Base-by-base conservation (phyloP, 1,140 invertebrate genomes). In the Physella acuta region DNA sequence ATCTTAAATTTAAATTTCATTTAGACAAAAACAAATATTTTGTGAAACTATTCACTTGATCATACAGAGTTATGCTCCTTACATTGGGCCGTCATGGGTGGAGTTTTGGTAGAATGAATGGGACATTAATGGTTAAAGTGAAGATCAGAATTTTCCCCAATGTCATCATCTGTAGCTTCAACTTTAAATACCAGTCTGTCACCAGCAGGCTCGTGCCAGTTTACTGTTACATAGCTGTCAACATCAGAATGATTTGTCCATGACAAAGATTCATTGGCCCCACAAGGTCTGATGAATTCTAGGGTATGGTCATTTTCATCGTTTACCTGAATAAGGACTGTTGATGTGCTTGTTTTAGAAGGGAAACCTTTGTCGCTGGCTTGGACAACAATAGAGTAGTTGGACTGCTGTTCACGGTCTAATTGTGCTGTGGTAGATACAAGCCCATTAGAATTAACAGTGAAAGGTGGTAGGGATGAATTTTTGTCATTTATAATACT, bases 301-400 rank as follows among this genome's bases (percentile, higher is more conserved):
- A 37, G 60, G 2, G 36, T 26, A 26, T 62, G 37, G 17, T 62
- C 60, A n/a, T 62, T 62, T 2, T 39, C 37, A 30, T 62, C 60
- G 36, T 62, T 24, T 1, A 62, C 60, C 20, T 39, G 37, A 44
- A 62, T 62, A 14, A 8, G 37, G 36, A 62, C n/a, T 3, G 26
- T 49, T 3, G 60, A 30, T 1, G 37, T 44, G 60, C 60, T 62
- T 11, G n/a, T 62, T 62, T 30, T 11, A 1, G 26, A 14, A 2
- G 60, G 60, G 2, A 30, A 39, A 26, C 60, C 60, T 30, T 44
- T 62, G 26, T 62, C 60, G 20, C 28, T 62, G 1, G 44, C 60
- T 3, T 11, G 5, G 17, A 62, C 36, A 39, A n/a, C 39, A 33
- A 62, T 62, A 26, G 17, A 2, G 60, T 62, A 62, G 5, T 24